phyloP scores from a whole-genome alignment of 2,888 invertebrate genomes.

The Callimorpha dominula region DNA sequence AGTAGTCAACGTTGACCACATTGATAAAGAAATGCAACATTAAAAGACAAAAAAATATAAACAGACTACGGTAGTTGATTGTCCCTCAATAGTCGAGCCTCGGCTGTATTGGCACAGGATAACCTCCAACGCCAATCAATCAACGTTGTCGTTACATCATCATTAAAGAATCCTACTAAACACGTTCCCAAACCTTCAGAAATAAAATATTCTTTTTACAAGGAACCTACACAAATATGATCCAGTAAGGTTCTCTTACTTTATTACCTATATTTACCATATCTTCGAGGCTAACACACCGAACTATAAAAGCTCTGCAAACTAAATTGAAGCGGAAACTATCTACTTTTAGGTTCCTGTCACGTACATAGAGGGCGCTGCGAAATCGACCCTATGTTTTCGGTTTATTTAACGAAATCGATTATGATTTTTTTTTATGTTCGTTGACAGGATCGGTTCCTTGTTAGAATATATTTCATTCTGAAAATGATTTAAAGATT shows the following conservation, averaged over 20 bases:
- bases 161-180: background rate
- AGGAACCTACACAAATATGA: constrained; percentile 33
- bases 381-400: constrained; percentile 59
- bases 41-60: background rate
- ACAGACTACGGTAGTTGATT: background rate
- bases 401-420: constrained; percentile 55
- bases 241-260: constrained; percentile 40
- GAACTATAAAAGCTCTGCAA: constrained; percentile 60
- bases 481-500: background rate
- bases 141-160: background rate
- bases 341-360: constrained; percentile 62
- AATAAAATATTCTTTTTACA: constrained; percentile 19
- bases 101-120: constrained; percentile 1
- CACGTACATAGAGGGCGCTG: constrained; percentile 62
- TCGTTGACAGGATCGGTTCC: background rate
- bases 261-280: constrained; percentile 45
- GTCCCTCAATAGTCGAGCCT: background rate
- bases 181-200: constrained; percentile 7
- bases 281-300: constrained; percentile 44
- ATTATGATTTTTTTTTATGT: constrained; percentile 36
- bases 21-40: background rate
- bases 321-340: constrained; percentile 65
- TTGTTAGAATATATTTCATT: background rate
- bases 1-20: too few species aligned
- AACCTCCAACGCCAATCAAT: constrained; percentile 1